Percentiles rank a stretch among this genome's conserved stretches.
phyloP scores from a whole-genome alignment of 1,140 invertebrate species.

The Drosophila cardini region DNA sequence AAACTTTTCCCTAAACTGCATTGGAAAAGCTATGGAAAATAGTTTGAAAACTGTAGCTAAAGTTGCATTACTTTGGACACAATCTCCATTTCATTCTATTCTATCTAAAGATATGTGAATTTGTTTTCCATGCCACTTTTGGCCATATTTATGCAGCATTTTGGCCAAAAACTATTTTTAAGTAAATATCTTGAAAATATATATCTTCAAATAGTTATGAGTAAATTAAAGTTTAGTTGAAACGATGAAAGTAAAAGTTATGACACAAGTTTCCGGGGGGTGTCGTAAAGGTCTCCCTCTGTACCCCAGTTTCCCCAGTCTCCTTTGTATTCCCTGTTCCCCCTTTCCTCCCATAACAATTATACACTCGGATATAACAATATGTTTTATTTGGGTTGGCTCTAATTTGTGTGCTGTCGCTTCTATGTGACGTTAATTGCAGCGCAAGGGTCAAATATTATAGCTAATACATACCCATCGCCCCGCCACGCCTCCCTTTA shows the following conservation, averaged over 20 bases:
- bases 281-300: too few relatives aligned
- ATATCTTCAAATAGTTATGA: constrained; percentile 23
- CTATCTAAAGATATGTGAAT: constrained; percentile 2
- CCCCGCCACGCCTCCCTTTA: neutral
- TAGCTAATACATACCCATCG: constrained; percentile 55
- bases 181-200: constrained; percentile 13
- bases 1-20: neutral
- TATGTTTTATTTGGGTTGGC: constrained; percentile 16
- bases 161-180: constrained; percentile 19
- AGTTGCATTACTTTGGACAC: neutral
- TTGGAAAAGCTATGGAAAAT: neutral
- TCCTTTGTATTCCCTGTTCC: neutral
- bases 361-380: constrained; percentile 50
- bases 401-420: constrained; percentile 72
- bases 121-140: neutral
- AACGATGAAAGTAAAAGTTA: constrained; percentile 21
- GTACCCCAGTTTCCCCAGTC: neutral
- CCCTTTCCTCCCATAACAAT: constrained; percentile 54
- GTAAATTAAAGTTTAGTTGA: constrained; percentile 31
- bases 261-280: constrained; percentile 8
- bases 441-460: constrained; percentile 77
- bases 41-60: too few relatives aligned
- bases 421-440: constrained; percentile 77
- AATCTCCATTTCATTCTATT: neutral
- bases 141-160: neutral